phyloP scores from a whole-genome alignment of 2,797 vertebrate genomes.

The Poeciliopsis gracilis region DNA sequence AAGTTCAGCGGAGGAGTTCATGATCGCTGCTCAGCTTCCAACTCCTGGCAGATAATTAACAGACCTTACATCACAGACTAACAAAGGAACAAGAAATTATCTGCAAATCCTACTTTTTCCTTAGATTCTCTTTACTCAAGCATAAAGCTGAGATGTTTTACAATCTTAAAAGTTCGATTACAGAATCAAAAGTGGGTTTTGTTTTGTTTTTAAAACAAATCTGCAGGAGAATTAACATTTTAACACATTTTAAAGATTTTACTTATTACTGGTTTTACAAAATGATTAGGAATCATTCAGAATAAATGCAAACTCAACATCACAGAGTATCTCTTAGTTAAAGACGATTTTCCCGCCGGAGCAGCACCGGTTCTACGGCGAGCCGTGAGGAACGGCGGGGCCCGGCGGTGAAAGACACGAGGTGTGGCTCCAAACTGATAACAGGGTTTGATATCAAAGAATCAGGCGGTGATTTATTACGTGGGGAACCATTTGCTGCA shows the following conservation, averaged over 20 bases:
- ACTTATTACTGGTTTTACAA: background rate
- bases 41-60: constrained; percentile 38
- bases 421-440: constrained; percentile 44
- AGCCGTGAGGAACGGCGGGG: background rate
- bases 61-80: constrained; percentile 8
- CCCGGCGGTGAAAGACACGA: background rate
- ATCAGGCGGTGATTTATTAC: constrained; percentile 23
- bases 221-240: background rate
- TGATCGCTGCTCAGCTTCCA: constrained; percentile 17
- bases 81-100: constrained; percentile 17
- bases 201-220: background rate
- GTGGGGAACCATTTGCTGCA: background rate
- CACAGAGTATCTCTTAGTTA: background rate
- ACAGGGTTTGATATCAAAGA: constrained; percentile 20
- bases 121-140: background rate
- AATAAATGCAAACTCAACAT: background rate
- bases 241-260: background rate
- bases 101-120: background rate
- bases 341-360: background rate
- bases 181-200: background rate
- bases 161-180: background rate
- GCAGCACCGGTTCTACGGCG: background rate
- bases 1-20: background rate
- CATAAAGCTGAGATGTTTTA: background rate
- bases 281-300: background rate